Evolutionary conservation across 2,888 invertebrate species (phyloP).

Genomic region (Trichopoda pennipes): DNA sequence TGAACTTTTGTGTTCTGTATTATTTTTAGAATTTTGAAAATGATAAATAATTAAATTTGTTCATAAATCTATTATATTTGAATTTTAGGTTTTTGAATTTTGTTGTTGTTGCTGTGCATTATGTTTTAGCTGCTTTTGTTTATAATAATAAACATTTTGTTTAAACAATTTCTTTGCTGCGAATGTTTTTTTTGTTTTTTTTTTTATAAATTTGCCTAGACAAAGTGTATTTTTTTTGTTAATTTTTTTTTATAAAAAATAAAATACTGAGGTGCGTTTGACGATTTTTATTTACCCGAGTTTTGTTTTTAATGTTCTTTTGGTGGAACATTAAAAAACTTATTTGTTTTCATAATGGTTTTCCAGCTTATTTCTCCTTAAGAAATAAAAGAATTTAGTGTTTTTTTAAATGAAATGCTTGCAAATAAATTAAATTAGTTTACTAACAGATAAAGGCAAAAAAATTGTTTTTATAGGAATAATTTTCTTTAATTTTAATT

Average conservation of each 20-base stretch:
- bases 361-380: no score
- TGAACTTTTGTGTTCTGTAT: conserved; percentile 41
- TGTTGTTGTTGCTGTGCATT: conserved; percentile 12
- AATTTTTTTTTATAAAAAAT: conserved; percentile 2
- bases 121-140: conserved; percentile 20
- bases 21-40: conserved; percentile 49
- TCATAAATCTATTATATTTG: conserved; percentile 43
- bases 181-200: not conserved
- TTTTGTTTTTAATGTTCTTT: not conserved
- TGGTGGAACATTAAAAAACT: no score
- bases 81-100: conserved; percentile 11
- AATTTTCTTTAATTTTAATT: no score
- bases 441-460: no score
- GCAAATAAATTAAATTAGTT: not conserved
- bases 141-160: conserved; percentile 34
- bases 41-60: conserved; percentile 41
- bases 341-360: no score
- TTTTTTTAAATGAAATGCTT: not conserved
- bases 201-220: conserved; percentile 5
- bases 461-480: no score
- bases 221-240: no score
- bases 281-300: conserved; percentile 4
- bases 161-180: not conserved
- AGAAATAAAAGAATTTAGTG: not conserved
- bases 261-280: not conserved